Evolutionary conservation across 1,140 invertebrate species (phyloP).

Genomic region (Leptinotarsa undecemlineata): DNA sequence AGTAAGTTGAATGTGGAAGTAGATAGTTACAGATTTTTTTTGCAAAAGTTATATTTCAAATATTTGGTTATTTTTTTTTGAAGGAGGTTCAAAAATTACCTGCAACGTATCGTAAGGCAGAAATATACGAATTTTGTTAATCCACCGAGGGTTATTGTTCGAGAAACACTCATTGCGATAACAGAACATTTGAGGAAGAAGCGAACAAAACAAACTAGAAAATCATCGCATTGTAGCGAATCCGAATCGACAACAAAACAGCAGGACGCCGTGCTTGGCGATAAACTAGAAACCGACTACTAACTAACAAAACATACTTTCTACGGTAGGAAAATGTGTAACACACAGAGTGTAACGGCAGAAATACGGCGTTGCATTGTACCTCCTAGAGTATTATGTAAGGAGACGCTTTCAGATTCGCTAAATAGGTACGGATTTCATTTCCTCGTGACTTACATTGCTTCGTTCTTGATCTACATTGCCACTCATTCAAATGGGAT

Average conservation of each 20-base stretch:
- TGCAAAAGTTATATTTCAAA: too few species aligned
- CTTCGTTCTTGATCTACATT: constrained; percentile 24
- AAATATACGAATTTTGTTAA: constrained; percentile 43
- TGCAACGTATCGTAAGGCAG: constrained; percentile 34
- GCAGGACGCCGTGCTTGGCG: not conserved
- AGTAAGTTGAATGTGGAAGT: too few species aligned
- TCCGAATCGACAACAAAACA: constrained; percentile 2
- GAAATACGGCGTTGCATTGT: constrained; percentile 20
- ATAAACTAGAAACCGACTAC: constrained; percentile 18
- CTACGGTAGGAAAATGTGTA: constrained; percentile 19
- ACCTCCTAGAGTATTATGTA: constrained; percentile 15
- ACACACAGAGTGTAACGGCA: not conserved
- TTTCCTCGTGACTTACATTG: constrained; percentile 25
- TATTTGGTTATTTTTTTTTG: too few species aligned
- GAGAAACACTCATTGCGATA: constrained; percentile 29
- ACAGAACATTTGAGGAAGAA: constrained; percentile 39
- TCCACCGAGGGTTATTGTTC: constrained; percentile 34
- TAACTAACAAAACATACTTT: constrained; percentile 18
- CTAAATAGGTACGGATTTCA: constrained; percentile 21
- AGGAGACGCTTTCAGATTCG: constrained; percentile 19
- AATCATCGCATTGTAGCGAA: not conserved
- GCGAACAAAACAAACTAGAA: constrained; percentile 1
- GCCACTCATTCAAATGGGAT: not conserved
- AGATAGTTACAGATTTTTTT: too few species aligned
- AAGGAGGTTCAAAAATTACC: not conserved